Evolutionary conservation across 2,113 vertebrate genomes (phyloP), one percentile per base, ranked within the genome.

Genomic region (Ochotona curzoniae): DNA sequence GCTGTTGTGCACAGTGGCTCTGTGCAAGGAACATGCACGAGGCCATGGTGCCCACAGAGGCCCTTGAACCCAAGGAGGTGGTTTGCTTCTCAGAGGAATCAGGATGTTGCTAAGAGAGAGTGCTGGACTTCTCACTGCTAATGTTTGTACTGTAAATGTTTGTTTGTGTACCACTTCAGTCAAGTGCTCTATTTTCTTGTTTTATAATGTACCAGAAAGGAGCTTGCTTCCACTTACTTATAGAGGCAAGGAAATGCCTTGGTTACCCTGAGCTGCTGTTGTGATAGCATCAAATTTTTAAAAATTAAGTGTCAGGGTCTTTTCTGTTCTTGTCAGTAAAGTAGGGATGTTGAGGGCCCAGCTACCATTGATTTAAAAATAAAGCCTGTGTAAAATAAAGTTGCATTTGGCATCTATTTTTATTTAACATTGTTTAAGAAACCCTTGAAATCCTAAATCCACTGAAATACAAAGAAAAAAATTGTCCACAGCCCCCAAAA

Each of bases 391-490:
- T 81, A 60, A 75, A 63, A 8, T 85, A 78, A 76, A 88, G 20
- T 73, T 69, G 0, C 38, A 54, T 84, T 90, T 83, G 54, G 14
- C 11, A 57, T 86, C 74, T 61, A 38, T 87, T 94, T 88, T 89
- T 83, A 93, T 76, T 87, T 88, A 84, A 47, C 25, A 54, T n/a
- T 38, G 8, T 5, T 3, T 61, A 73, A 73, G 32, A 6, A 25
- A 70, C 23, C 38, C 86, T 18, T 64, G 35, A 54, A 90, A 60
- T 64, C 7, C 28, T 28, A 15, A 83, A 85, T 49, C 54, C 38
- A 54, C 44, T 91, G 30, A 94, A 75, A 83, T 80, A 66, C 80
- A 69, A 67, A 51, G 30, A 35, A 93, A 82, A 82, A 92, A 5
- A 76, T 73, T 93, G 3, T 61, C 38, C 35, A 7, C 82, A 87